Evolutionary conservation across 1,140 invertebrate genomes (phyloP).

Genomic region (Drosophila lacteicornis): DNA sequence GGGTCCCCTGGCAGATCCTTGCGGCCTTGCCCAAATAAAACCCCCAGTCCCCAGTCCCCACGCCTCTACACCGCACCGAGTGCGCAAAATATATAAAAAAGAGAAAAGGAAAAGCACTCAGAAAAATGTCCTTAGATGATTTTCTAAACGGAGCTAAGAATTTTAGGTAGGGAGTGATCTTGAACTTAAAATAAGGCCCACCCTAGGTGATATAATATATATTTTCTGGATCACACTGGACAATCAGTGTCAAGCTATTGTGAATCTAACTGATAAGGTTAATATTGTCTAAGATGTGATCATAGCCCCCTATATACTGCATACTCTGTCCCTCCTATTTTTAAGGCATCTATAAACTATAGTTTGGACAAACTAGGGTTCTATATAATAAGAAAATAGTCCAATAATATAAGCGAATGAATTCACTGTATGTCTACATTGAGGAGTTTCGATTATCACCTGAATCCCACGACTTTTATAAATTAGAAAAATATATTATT

Average conservation of each 20-base stretch:
- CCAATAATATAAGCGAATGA: no score
- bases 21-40: constrained; percentile 80
- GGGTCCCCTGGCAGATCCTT: constrained; percentile 68
- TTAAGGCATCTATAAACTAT: background rate
- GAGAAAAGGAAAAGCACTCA: constrained; percentile 24
- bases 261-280: no score
- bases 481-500: no score
- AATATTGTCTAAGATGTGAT: no score
- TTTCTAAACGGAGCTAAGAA: background rate
- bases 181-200: background rate
- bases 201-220: background rate
- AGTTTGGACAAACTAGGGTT: background rate
- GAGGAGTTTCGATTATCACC: no score
- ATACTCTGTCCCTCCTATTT: no score
- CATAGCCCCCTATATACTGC: no score
- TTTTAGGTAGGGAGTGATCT: no score
- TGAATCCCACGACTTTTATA: no score
- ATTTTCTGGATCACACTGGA: no score
- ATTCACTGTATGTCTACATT: no score
- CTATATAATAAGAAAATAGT: background rate
- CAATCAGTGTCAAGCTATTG: no score
- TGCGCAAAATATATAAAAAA: constrained; percentile 20
- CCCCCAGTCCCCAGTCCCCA: constrained; percentile 27
- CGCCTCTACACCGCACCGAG: constrained; percentile 3
- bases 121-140: background rate